Conservation (phyloP, 2,888 invertebrate species). For the Bruchidius siliquastri region DNA sequence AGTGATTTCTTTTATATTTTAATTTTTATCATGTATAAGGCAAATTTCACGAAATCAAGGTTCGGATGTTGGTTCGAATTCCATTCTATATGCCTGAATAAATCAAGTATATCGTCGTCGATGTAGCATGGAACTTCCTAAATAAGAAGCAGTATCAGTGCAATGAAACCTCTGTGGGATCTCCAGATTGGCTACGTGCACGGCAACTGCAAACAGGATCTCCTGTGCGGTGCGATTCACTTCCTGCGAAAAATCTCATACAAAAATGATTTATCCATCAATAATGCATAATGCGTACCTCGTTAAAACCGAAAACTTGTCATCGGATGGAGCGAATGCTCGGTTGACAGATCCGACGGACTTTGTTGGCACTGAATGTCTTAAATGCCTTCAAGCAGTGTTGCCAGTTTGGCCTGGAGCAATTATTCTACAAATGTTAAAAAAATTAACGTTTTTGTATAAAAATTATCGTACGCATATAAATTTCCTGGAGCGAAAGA, state of each 20-base stretch:
- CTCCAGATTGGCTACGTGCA: background rate
- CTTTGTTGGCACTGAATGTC: background rate
- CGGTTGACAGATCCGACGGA: background rate
- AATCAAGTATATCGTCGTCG: too few relatives aligned
- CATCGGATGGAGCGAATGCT: background rate
- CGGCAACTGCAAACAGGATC: background rate
- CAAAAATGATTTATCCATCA: slow-evolving; percentile 1
- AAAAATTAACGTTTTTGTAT: too few relatives aligned
- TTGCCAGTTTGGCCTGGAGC: too few relatives aligned
- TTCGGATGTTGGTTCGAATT: too few relatives aligned
- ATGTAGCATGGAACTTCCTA: background rate
- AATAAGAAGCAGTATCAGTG: background rate
- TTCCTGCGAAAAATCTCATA: background rate
- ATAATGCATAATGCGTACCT: background rate
- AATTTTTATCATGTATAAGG: too few relatives aligned
- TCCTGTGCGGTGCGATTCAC: background rate
- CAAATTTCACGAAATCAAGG: too few relatives aligned
- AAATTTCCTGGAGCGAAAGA: too few relatives aligned
- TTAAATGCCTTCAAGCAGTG: background rate
- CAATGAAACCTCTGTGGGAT: background rate
- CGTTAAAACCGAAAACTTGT: background rate
- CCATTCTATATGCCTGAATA: too few relatives aligned
- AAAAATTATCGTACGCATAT: too few relatives aligned
- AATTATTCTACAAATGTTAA: too few relatives aligned
- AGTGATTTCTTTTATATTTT: too few relatives aligned